Conservation (phyloP, 2,797 vertebrate genomes). For the Valencia hispanica region DNA sequence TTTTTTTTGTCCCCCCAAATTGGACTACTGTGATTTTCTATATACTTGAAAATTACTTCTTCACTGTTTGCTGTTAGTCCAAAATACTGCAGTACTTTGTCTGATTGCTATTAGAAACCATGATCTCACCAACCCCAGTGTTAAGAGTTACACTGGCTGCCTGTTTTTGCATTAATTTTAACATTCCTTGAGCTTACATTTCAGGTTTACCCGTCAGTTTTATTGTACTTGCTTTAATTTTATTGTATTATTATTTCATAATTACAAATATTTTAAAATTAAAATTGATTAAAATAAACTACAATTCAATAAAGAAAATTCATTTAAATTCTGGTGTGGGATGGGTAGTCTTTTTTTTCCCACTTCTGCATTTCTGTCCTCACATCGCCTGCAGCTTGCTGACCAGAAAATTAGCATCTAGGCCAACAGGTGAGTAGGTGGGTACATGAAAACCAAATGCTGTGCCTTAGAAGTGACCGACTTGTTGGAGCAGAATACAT, state of each 20-base stretch:
- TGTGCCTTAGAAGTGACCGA: slow-evolving; percentile 53
- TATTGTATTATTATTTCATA: not conserved
- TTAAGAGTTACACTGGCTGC: not conserved
- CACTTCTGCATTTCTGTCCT: slow-evolving; percentile 32
- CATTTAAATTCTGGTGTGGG: slow-evolving; percentile 16
- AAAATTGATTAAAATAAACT: not conserved
- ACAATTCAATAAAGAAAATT: slow-evolving; percentile 2
- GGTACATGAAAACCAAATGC: slow-evolving; percentile 42
- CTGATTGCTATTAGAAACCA: not conserved
- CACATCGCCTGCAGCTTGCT: slow-evolving; percentile 8
- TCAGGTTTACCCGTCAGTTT: not conserved
- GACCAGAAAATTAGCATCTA: slow-evolving; percentile 54
- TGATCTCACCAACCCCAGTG: not conserved
- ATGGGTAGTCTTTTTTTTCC: slow-evolving; percentile 32
- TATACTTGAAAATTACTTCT: not conserved
- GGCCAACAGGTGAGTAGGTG: slow-evolving; percentile 64
- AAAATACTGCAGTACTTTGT: not conserved
- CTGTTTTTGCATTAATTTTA: not conserved
- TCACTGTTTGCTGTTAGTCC: not conserved
- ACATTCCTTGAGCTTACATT: not conserved
- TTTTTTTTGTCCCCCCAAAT: not conserved
- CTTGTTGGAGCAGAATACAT: slow-evolving; percentile 49
- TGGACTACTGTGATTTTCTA: not conserved
- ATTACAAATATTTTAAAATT: slow-evolving; percentile 29
- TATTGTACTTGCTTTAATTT: not conserved